A percentile compares a stretch with the other conserved stretches of the same genome.
These are phyloP conservation scores for Pseudochirops corinnae DNA, from an alignment of 2,797 vertebrate species.

Conservation along the genomic window DNA sequence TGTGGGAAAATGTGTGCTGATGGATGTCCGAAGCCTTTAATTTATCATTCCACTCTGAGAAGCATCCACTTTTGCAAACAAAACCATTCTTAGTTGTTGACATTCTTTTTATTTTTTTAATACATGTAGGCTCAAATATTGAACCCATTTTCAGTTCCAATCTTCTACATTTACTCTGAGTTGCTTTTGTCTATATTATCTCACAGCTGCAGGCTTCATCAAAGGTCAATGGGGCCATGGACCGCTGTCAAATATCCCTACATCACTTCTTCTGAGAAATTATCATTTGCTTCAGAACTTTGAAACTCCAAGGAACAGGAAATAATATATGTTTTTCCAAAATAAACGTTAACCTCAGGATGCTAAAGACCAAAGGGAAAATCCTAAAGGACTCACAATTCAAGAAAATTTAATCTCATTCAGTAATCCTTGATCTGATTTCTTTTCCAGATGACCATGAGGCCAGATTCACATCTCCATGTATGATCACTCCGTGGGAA, in stretches of 20 bases:
- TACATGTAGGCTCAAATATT: conserved; percentile 79
- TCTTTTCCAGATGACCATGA: conserved; percentile 44
- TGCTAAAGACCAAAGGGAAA: conserved; percentile 60
- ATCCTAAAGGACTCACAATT: conserved; percentile 24
- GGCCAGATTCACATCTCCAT: conserved; percentile 9
- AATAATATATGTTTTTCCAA: conserved; percentile 71
- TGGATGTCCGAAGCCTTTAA: conserved; percentile 83
- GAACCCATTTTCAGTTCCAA: conserved; percentile 78
- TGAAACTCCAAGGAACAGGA: conserved; percentile 69
- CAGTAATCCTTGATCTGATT: conserved; percentile 40
- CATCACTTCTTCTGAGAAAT: conserved; percentile 78
- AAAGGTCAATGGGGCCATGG: conserved; percentile 76
- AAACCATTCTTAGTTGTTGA: conserved; percentile 80
- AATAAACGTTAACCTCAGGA: conserved; percentile 63
- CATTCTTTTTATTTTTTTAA: conserved; percentile 66
- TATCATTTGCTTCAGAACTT: conserved; percentile 72
- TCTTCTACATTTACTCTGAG: conserved; percentile 77
- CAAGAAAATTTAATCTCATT: conserved; percentile 26
- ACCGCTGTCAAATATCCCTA: conserved; percentile 69
- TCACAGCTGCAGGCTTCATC: conserved; percentile 80
- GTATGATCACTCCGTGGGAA: conserved; percentile 5
- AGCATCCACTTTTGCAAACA: conserved; percentile 80
- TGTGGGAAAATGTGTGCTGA: conserved; percentile 82
- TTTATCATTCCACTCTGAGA: conserved; percentile 81
- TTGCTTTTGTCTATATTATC: conserved; percentile 81